These are phyloP conservation scores for Novumbra hubbsi DNA, from an alignment of 2,797 vertebrate genomes.

Conservation along the genomic window DNA sequence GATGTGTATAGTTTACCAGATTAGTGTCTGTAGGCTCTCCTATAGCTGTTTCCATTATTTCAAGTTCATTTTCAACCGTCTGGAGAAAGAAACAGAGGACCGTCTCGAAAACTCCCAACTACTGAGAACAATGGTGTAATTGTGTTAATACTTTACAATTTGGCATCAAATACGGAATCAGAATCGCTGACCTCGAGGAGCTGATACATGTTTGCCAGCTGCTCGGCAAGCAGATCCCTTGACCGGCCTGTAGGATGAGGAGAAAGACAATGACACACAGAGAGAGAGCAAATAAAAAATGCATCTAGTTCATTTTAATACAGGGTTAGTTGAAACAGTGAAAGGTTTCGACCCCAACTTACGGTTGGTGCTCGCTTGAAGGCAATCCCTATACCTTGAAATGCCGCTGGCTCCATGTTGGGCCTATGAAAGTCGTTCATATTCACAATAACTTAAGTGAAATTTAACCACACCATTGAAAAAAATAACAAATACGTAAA, in stretches of 20 bases:
- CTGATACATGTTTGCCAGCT: accelerated
- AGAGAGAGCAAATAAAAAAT: constrained; percentile 2
- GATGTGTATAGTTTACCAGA: constrained; percentile 34
- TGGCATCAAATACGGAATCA: not conserved
- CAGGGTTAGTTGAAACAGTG: not conserved
- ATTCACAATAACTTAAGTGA: not conserved
- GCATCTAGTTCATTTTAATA: not conserved
- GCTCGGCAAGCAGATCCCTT: not conserved
- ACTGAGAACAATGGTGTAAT: not conserved
- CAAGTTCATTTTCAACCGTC: constrained; percentile 23
- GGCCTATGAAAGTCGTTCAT: not conserved
- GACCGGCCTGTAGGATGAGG: not conserved
- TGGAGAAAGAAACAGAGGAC: constrained; percentile 36
- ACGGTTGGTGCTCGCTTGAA: not conserved
- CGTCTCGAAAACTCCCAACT: constrained; percentile 8
- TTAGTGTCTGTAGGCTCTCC: constrained; percentile 10
- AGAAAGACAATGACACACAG: not conserved
- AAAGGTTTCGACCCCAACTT: not conserved
- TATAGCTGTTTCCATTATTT: constrained; percentile 30
- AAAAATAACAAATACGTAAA: not conserved
- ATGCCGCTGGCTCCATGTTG: not conserved
- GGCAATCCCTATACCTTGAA: not conserved
- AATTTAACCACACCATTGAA: not conserved
- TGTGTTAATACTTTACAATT: not conserved
- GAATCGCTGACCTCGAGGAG: constrained; percentile 45